Base-by-base conservation (phyloP, 2,797 vertebrate genomes). In the Cossypha niveicapilla region DNA sequence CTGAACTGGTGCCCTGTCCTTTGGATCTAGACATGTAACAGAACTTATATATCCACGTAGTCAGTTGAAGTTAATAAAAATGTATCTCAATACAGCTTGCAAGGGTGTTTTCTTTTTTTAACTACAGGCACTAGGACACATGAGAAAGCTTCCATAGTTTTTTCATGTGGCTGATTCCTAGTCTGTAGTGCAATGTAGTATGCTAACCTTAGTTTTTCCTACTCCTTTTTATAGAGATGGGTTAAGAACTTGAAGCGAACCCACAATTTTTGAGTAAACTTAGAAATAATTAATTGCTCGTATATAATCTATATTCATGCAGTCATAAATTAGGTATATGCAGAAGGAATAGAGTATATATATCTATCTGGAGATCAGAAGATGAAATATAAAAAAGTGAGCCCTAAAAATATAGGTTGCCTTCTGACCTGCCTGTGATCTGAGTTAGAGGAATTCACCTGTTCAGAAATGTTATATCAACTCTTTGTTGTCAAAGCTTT, bases 1-100 rank as follows among this genome's bases (percentile, higher is more conserved):
- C n/a, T 44, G 7, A 28, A 17, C 7, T 37, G 11, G 7, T 79
- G 25, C 24, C 25, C 6, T 63, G 25, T 76, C 15, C 24, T 74
- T 60, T 76, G 34, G 18, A 45, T 63, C 30, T 44, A 21, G n/a
- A 34, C 13, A 7, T 21, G 8, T 12, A 39, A 22, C 5, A 1
- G 7, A 51, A 34, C 23, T 63, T 74, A 16, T 44, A 5, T 51
- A 32, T 17, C 10, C 0, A 1, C 1, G 0, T 51, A 61, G 24
- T 78, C 37, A 35, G 35, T 15, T n/a, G 19, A 39, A 53, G 10
- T 14, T 51, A 34, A 24, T 60, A 30, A 8, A 57, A 74, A 67
- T 35, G 6, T 27, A 28, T 76, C 13, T 73, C 23, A 21, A 2
- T 53, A 19, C 2, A 6, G 18, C 21, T 18, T 42, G 34, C 44